Evolutionary conservation across 1,140 invertebrate genomes (phyloP).

Genomic region (Drosophila punjabiensis): DNA sequence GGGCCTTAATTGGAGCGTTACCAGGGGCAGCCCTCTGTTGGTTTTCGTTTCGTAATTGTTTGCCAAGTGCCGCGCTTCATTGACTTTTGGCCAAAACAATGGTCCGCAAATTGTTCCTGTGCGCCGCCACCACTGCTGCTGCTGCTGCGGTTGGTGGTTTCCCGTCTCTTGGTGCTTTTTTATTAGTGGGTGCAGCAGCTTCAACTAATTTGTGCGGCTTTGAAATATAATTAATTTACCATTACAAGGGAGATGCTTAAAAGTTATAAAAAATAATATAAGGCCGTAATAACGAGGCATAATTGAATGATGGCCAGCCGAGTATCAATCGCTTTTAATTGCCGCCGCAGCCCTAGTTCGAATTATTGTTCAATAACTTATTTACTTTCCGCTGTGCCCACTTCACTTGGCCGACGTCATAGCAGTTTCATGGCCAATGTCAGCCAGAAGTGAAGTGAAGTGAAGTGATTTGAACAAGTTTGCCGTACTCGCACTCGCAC

Average conservation of each 20-base stretch:
- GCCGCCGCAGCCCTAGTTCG: slow-evolving; percentile 20
- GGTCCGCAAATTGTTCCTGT: slow-evolving; percentile 12
- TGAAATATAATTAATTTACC: slow-evolving; percentile 46
- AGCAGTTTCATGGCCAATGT: slow-evolving; percentile 62
- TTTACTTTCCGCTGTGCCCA: slow-evolving; percentile 35
- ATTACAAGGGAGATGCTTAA: slow-evolving; percentile 13
- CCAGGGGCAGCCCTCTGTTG: slow-evolving; percentile 15
- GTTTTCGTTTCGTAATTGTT: slow-evolving; percentile 35
- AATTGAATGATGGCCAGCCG: slow-evolving; percentile 34
- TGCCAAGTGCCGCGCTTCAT: slow-evolving; percentile 44
- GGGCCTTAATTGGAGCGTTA: slow-evolving; percentile 45
- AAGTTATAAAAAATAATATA: background rate
- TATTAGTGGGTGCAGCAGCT: slow-evolving; percentile 34
- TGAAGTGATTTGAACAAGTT: slow-evolving; percentile 65
- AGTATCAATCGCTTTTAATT: slow-evolving; percentile 40
- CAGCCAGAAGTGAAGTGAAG: slow-evolving; percentile 60
- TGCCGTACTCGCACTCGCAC: slow-evolving; percentile 28
- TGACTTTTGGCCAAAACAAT: slow-evolving; percentile 31
- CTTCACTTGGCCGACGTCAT: slow-evolving; percentile 49
- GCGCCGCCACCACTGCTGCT: slow-evolving; percentile 9
- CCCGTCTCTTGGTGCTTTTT: background rate
- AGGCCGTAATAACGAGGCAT: slow-evolving; percentile 3
- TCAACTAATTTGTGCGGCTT: slow-evolving; percentile 37
- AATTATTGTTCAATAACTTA: slow-evolving; percentile 37
- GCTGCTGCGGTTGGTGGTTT: slow-evolving; percentile 19